Base-by-base conservation (phyloP, 2,888 invertebrate genomes). In the Stomorhina lunata region DNA sequence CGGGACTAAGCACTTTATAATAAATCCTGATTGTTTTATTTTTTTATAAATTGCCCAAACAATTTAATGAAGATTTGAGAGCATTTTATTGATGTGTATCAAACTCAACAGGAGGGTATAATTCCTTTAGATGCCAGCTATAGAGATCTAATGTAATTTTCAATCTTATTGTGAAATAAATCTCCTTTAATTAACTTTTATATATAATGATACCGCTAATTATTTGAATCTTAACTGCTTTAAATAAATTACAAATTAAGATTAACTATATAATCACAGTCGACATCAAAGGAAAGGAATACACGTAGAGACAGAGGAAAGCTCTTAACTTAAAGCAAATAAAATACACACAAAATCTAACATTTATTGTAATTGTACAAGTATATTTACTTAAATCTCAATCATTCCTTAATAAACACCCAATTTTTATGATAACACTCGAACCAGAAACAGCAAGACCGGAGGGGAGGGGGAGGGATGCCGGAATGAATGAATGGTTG, bases 381-480 rank as follows among this genome's bases (percentile, higher is more conserved):
- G 25, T 17, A 27, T 34, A 68, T 37, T 57, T 53, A 53, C 6
- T 53, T 43, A 40, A 15, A 63, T 53, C 22, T 73, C 40, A 40
- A 63, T 50, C 6, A 53, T 27, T 53, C 40, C 53, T 53, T 63
- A 53, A 63, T 50, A 72, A 72, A 61, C 37, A 40, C 9, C 20
- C 59, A 72, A 37, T 61, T 37, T 32, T 53, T 40, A 27, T 20
- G 27, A 22, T 45, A 45, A 2, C 29, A 34, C 27, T 37, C 40
- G n/a, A 72, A 29, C 1, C 27, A 17, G 63, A 40, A 1, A 34
- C 25, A 72, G n/a, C n/a, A 6, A 6, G 9, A 29, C 27, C 15
- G 37, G 25, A n/a, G 4, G 12, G 45, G 7, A 22, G 34, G 27
- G 32, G 22, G 10, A 17, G 2, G 5, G 27, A 1, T 45, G 45